Evolutionary conservation across 2,113 vertebrate genomes (phyloP).

Genomic region (Ailuropoda melanoleuca): DNA sequence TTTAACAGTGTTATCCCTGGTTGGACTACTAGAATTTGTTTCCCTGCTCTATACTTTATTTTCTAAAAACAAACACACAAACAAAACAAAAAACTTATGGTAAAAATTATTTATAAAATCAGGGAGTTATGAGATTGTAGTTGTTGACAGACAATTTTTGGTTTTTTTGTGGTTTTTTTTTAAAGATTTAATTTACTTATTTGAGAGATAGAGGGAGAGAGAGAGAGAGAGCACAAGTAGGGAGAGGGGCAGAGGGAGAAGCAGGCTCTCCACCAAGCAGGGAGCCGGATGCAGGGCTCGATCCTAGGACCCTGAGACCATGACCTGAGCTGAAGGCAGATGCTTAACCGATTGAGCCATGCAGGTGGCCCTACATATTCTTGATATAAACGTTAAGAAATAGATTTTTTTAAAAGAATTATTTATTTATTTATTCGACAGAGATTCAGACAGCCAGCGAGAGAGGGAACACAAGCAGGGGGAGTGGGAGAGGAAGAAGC

Average conservation of each 20-base stretch:
- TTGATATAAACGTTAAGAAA: background rate
- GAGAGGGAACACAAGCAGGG: too few relatives aligned
- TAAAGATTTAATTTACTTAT: background rate
- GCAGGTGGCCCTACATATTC: background rate
- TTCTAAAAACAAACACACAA: background rate
- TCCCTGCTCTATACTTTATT: background rate
- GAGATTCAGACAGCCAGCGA: too few relatives aligned
- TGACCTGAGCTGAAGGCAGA: background rate
- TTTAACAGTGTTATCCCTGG: background rate
- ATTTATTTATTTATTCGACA: too few relatives aligned
- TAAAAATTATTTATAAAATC: slow-evolving; percentile 9
- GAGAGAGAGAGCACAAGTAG: background rate
- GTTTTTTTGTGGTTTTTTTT: background rate
- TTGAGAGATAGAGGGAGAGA: background rate
- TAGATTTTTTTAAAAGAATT: too few relatives aligned
- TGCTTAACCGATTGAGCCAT: background rate
- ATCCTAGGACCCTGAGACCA: background rate
- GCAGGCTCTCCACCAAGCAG: background rate
- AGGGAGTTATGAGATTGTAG: background rate
- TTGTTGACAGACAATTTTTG: background rate
- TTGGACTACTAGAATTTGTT: background rate
- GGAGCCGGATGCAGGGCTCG: background rate
- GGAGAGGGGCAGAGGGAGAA: background rate
- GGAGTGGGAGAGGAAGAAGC: too few relatives aligned
- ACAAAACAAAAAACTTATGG: background rate